Percentiles rank a stretch among this genome's conserved stretches.
Evolutionary conservation across 2,113 vertebrate genomes (phyloP).

Genomic region (Zingel zingel): DNA sequence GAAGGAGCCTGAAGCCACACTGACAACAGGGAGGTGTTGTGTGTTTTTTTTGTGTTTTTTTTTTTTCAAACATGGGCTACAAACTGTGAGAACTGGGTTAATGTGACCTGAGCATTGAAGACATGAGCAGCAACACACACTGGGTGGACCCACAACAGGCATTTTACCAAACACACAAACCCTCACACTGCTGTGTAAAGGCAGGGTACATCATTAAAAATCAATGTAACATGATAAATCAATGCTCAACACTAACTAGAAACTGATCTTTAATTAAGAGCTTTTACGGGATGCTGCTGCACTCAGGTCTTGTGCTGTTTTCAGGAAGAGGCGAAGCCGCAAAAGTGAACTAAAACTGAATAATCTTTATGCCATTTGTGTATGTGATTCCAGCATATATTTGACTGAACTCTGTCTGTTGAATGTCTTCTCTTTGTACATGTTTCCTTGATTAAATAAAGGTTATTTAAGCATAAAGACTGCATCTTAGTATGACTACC

Average conservation of each 20-base stretch:
- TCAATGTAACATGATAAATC: neutral
- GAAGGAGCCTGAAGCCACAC: conserved; percentile 65
- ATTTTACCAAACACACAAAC: conserved; percentile 15
- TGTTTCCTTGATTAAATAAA: neutral
- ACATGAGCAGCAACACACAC: conserved; percentile 59
- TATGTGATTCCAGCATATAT: neutral
- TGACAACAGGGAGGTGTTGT: conserved; percentile 48
- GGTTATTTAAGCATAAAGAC: neutral
- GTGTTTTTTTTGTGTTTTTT: conserved; percentile 3
- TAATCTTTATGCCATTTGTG: neutral
- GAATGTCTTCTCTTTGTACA: neutral
- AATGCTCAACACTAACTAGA: neutral
- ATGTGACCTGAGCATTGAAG: conserved; percentile 77
- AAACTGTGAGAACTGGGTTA: conserved; percentile 80
- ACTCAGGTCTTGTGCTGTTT: neutral
- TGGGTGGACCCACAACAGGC: conserved; percentile 16
- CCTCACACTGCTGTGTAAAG: neutral
- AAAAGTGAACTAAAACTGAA: neutral
- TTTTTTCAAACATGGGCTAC: conserved; percentile 29
- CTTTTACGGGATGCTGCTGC: neutral
- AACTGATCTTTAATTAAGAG: neutral
- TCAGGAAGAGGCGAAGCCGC: neutral
- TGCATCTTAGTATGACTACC: neutral
- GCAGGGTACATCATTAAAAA: neutral
- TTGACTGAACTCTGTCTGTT: neutral